Conservation (phyloP, 2,113 vertebrate species). For the Gnathonemus longibarbis region DNA sequence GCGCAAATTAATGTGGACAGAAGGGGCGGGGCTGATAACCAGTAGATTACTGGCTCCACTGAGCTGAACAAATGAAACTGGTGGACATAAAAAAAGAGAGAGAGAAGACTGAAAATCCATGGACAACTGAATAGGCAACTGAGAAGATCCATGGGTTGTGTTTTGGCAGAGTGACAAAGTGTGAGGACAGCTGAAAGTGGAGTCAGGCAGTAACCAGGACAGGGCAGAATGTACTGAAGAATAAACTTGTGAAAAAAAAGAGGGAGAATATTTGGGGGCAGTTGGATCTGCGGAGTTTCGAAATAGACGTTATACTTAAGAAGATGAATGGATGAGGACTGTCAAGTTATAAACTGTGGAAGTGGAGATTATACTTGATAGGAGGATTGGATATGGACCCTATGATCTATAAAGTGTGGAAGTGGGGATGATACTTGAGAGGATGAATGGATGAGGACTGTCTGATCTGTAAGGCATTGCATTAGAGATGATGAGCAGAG, state of each 20-base stretch:
- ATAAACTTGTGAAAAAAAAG: not conserved
- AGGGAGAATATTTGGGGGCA: not conserved
- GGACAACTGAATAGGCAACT: not conserved
- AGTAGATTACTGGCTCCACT: not conserved
- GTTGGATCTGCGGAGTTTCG: not conserved
- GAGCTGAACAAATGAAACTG: not conserved
- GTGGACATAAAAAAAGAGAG: not conserved
- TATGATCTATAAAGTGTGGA: not conserved
- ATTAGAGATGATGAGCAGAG: constrained; percentile 36
- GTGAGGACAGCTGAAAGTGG: not conserved
- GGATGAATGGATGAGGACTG: not conserved
- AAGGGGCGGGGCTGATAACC: not conserved
- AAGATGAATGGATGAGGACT: not conserved
- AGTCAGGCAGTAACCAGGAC: not conserved
- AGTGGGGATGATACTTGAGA: not conserved
- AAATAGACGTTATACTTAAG: not conserved
- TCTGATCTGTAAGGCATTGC: not conserved
- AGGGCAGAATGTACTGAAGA: not conserved
- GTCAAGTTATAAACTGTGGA: not conserved
- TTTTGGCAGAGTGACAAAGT: not conserved
- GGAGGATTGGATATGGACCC: not conserved
- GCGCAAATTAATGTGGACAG: constrained; percentile 25
- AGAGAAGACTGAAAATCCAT: not conserved
- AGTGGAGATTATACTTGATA: not conserved
- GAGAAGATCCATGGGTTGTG: not conserved